phyloP scores from a whole-genome alignment of 2,888 invertebrate genomes.

The Tethea ocularis region DNA sequence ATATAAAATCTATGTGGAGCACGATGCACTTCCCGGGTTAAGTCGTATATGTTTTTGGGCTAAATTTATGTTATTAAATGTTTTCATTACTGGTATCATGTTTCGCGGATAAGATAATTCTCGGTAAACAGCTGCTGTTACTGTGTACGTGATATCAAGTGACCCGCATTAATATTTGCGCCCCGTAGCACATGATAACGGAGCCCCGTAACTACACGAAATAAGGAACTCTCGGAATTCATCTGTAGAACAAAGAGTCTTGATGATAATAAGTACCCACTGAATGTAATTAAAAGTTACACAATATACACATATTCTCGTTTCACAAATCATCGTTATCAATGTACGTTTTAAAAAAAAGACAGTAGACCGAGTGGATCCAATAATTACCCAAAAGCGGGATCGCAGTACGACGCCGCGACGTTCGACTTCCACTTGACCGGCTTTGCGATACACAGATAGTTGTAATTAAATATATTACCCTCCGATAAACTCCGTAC shows the following conservation, averaged over 20 bases:
- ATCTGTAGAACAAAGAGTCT: neutral
- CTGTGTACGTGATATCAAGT: slow-evolving; percentile 36
- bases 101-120: slow-evolving; percentile 44
- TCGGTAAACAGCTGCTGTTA: slow-evolving; percentile 44
- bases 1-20: slow-evolving; percentile 17
- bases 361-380: neutral
- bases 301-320: no score
- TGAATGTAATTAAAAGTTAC: no score
- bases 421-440: slow-evolving; percentile 18
- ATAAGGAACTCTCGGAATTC: neutral
- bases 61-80: slow-evolving; percentile 29
- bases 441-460: slow-evolving; percentile 22
- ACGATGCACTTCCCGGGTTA: slow-evolving; percentile 44
- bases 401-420: neutral
- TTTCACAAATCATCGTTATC: neutral
- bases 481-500: slow-evolving; percentile 34
- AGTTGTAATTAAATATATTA: slow-evolving; percentile 37
- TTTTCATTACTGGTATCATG: slow-evolving; percentile 39
- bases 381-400: neutral
- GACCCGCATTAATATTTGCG: slow-evolving; percentile 29
- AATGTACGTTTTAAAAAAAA: neutral
- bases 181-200: slow-evolving; percentile 2
- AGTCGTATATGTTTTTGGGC: slow-evolving; percentile 29
- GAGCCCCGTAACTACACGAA: slow-evolving; percentile 2
- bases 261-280: neutral